Base-by-base conservation (phyloP, 2,797 vertebrate species). In the Gastrophryne carolinensis region DNA sequence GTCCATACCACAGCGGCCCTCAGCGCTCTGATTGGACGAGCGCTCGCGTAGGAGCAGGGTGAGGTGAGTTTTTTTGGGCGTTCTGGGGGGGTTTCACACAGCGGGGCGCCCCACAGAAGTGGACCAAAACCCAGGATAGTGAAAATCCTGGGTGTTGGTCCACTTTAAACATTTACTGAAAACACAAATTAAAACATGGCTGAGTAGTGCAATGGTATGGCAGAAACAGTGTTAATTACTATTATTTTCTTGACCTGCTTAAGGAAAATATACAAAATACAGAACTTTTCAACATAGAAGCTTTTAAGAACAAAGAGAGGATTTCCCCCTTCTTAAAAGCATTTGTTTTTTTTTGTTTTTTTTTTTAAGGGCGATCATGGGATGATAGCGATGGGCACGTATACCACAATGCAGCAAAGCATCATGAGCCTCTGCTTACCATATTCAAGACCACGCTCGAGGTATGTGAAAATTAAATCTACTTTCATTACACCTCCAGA, bases 341-440 rank as follows among this genome's bases (percentile, higher is more conserved):
- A 80, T 67, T 79, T 80, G 9, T 9, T 47, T 37, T 70, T 83
- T 74, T 74, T 67, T 79, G 80, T 5, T 9, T 47, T 37, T 70
- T 83, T 74, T 74, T 56, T 27, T 76, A n/a, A 80, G 72, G 75
- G 21, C 3, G 49, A 56, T 27, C 11, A 21, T 63, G 64, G 69
- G 73, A 69, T 79, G 74, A 74, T 56, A 75, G 67, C 2, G 2
- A 66, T 13, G 77, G 63, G 79, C 81, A 69, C 73, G 0, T 34
- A 81, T 8, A 19, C 67, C 1, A 81, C 41, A 44, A 32, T 21
- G 37, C 7, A 68, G 26, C 76, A 19, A 49, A 66, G 80, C 53
- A 78, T 82, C 82, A 83, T 81, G 79, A 87, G 78, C 72, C 79
- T 80, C 49, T 79, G 81, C 80, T 78, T 83, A 11, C 76, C 80